A percentile compares a stretch with the other conserved stretches of the same genome.
Evolutionary conservation across 2,113 vertebrate species (phyloP).

Genomic region (Chrysemys picta): DNA sequence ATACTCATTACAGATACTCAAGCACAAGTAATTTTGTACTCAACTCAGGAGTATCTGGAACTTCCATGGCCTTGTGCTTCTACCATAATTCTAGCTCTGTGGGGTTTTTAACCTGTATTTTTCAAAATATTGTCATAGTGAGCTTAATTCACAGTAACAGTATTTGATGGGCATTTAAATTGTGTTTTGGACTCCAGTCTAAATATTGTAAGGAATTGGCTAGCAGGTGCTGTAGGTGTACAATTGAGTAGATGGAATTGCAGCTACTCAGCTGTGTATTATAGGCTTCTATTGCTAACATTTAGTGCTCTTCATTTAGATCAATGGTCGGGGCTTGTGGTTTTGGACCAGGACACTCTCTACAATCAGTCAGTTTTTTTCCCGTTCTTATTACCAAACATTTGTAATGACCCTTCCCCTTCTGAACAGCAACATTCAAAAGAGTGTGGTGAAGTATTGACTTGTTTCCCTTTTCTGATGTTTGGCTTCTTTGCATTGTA

Average conservation of each 20-base stretch:
- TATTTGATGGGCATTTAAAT: conserved; percentile 57
- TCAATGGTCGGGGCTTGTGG: neutral
- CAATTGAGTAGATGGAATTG: neutral
- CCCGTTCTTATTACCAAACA: neutral
- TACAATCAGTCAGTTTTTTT: neutral
- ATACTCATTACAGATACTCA: conserved; percentile 26
- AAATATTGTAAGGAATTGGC: conserved; percentile 63
- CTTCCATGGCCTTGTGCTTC: conserved; percentile 9
- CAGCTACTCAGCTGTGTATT: neutral
- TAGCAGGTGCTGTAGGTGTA: conserved; percentile 42
- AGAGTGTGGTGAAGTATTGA: neutral
- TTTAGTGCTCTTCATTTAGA: neutral
- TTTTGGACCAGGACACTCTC: neutral
- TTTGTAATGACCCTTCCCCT: neutral
- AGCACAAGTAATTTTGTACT: too few relatives aligned
- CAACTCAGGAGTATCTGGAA: neutral
- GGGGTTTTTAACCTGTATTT: conserved; percentile 15
- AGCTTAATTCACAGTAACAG: conserved; percentile 50
- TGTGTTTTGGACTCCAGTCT: conserved; percentile 54
- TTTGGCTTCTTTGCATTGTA: neutral
- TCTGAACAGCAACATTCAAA: neutral
- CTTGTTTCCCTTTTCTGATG: neutral
- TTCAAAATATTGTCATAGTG: conserved; percentile 33
- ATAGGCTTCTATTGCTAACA: rapidly evolving
- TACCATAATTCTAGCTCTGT: neutral